Conservation (phyloP, 1,140 invertebrate species). For the Euura saliciscinereae region DNA sequence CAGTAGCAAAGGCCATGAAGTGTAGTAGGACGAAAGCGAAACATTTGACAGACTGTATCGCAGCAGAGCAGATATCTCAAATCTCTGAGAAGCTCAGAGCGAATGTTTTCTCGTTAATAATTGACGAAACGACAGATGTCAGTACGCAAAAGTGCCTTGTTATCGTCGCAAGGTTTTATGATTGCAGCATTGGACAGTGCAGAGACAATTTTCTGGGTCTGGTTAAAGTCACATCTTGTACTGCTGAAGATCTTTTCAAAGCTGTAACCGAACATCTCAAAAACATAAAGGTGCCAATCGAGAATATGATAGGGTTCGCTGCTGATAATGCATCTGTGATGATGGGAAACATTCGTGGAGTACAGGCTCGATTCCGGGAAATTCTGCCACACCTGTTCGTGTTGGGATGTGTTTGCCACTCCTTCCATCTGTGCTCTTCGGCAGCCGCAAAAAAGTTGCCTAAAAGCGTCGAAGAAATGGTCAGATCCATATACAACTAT, state of each 20-base stretch:
- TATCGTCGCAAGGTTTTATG: slow-evolving; percentile 17
- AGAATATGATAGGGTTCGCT: slow-evolving; percentile 21
- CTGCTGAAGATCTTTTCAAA: not conserved
- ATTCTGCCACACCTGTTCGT: slow-evolving; percentile 19
- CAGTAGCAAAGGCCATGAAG: slow-evolving; percentile 21
- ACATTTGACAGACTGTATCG: slow-evolving; percentile 12
- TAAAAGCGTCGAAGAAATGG: slow-evolving; percentile 13
- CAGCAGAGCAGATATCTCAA: slow-evolving; percentile 13
- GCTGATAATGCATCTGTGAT: slow-evolving; percentile 19
- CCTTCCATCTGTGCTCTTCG: slow-evolving; percentile 19
- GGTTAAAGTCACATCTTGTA: not conserved
- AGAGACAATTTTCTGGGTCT: slow-evolving; percentile 16
- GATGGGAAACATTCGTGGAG: slow-evolving; percentile 14
- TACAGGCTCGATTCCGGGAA: slow-evolving; percentile 17
- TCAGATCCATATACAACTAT: slow-evolving; percentile 15
- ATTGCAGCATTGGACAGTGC: slow-evolving; percentile 3
- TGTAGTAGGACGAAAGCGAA: slow-evolving; percentile 22
- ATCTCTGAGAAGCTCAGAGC: not conserved
- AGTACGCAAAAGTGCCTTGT: slow-evolving; percentile 18
- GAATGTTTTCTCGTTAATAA: slow-evolving; percentile 13
- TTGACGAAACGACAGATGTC: slow-evolving; percentile 22
- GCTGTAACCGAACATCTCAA: not conserved
- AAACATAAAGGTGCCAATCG: not conserved
- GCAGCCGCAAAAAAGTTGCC: slow-evolving; percentile 13
- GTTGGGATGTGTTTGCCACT: slow-evolving; percentile 17